Evolutionary conservation across 2,797 vertebrate genomes (phyloP).

Genomic region (Sorex maritimensis): DNA sequence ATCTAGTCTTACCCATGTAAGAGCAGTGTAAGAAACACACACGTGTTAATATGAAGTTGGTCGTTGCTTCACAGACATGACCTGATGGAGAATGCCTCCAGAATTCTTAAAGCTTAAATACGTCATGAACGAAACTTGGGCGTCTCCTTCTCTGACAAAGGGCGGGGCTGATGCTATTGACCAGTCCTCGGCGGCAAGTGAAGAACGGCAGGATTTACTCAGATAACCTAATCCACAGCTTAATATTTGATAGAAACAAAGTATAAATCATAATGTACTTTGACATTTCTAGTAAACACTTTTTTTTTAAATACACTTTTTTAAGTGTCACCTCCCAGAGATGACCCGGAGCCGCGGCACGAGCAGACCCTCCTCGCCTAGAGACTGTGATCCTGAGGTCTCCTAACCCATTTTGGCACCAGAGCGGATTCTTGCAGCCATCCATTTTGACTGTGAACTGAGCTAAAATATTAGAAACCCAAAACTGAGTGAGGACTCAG

Average conservation of each 20-base stretch:
- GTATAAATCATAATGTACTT: not conserved
- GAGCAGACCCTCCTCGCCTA: no score
- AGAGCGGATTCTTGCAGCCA: no score
- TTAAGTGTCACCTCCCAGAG: no score
- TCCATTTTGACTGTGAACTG: no score
- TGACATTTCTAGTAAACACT: not conserved
- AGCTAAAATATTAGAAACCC: no score
- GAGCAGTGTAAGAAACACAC: not conserved
- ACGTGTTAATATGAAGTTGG: not conserved
- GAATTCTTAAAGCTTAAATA: slow-evolving; percentile 17
- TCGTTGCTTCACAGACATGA: not conserved
- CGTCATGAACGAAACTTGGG: not conserved
- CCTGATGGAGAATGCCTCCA: slow-evolving; percentile 20
- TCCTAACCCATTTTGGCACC: no score
- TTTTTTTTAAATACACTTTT: not conserved
- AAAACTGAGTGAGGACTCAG: no score
- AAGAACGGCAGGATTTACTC: not conserved
- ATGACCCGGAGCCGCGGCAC: no score
- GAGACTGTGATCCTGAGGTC: no score
- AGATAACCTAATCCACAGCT: not conserved
- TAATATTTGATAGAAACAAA: slow-evolving; percentile 2
- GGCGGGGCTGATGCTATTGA: not conserved
- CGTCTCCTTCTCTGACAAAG: not conserved
- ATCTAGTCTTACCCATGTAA: not conserved
- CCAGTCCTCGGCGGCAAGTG: not conserved